These are phyloP conservation scores for Pseudomugil tenellus DNA, from an alignment of 2,797 vertebrate genomes.

Conservation along the genomic window DNA sequence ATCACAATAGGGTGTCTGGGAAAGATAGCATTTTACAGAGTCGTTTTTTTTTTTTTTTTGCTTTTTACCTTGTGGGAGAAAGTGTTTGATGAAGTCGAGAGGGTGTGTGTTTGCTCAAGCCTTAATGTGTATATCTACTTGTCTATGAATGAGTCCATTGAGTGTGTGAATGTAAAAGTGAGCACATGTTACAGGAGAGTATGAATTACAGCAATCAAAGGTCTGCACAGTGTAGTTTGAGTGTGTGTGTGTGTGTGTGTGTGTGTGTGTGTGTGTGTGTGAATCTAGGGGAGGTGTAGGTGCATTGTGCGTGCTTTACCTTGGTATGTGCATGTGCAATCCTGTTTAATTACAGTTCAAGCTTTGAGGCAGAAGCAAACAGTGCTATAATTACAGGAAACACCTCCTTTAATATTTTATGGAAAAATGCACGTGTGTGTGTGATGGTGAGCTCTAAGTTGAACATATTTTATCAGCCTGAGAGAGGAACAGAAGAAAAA, in stretches of 20 bases:
- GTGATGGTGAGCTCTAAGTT: conserved; percentile 38
- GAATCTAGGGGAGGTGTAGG: conserved; percentile 35
- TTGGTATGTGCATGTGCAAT: conserved; percentile 82
- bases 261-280: conserved; percentile 22
- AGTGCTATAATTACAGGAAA: conserved; percentile 93
- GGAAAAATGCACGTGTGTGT: conserved; percentile 80
- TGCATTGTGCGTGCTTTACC: conserved; percentile 60
- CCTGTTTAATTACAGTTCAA: conserved; percentile 91
- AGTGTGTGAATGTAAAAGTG: conserved; percentile 58
- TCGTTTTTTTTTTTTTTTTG: conserved; percentile 50
- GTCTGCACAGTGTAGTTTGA: conserved; percentile 24
- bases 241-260: conserved; percentile 29
- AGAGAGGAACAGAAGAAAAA: conserved; percentile 43
- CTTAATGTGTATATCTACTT: conserved; percentile 51
- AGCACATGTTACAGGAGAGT: conserved; percentile 61
- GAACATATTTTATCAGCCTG: conserved; percentile 58
- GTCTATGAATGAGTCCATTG: conserved; percentile 67
- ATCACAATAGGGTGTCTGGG: conserved; percentile 76
- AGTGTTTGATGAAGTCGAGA: conserved; percentile 24
- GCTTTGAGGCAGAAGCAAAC: conserved; percentile 87
- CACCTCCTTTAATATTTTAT: conserved; percentile 93
- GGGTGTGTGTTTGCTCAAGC: conserved; percentile 55
- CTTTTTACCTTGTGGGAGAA: conserved; percentile 28
- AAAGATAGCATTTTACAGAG: conserved; percentile 67
- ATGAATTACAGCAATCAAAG: conserved; percentile 65